Evolutionary conservation across 2,888 invertebrate species (phyloP), one percentile per base, ranked within the genome.

Genomic region (Pyralis farinalis): DNA sequence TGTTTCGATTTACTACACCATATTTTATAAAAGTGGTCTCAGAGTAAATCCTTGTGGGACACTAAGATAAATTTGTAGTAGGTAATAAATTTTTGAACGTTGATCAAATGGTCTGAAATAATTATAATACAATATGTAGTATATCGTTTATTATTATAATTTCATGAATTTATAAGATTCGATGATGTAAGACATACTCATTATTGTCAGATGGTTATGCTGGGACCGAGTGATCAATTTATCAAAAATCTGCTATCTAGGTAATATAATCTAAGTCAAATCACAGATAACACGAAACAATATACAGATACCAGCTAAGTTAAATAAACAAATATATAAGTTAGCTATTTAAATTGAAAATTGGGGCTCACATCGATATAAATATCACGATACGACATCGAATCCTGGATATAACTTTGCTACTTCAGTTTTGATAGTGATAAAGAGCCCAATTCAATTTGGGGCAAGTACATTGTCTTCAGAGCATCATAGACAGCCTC

Each of bases 211-310:
- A 37, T 10, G 12, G 25, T 10, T 28, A 9, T 27, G 10, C 28
- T 22, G 7, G 25, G 9, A 27, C 25, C 25, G 7, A 25, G n/a
- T 21, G 8, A 28, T 20, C 33, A 20, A 7, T 39, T 12, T 9
- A 39, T 33, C 33, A 31, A 37, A 10, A 16, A 30, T 16, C n/a
- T 8, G 11, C 12, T 20, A 10, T n/a, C 7, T 20, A n/a, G n/a
- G n/a, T n/a, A 30, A 31, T 37, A 37, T 22, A 37, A 37, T 37
- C 37, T 37, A 37, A 30, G 29, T 30, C n/a, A 44, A 43, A 44
- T 44, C 44, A 44, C 44, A 44, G 44, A 41, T 21, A 22, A 37
- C 21, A 30, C 21, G 22, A 37, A 16, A n/a, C 2, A 25, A 25
- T 25, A 21, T n/a, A 27, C 35, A n/a, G 3, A 22, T 22, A 37